phyloP scores from a whole-genome alignment of 2,888 invertebrate species.

The Laspeyria flexula region DNA sequence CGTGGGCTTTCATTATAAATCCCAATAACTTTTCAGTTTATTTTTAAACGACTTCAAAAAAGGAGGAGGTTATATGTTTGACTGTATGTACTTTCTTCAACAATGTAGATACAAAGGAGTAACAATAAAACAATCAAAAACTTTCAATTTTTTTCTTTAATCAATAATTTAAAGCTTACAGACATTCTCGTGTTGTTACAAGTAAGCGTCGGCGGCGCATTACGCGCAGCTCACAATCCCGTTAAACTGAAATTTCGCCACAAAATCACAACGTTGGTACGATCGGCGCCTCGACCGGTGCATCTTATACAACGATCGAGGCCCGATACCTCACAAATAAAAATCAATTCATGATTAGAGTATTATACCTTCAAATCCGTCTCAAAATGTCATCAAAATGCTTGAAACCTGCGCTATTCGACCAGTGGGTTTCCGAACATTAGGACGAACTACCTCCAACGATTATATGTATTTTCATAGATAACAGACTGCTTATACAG shows the following conservation, averaged over 20 bases:
- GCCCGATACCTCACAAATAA: slow-evolving; percentile 46
- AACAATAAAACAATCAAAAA: slow-evolving; percentile 67
- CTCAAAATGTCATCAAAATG: slow-evolving; percentile 54
- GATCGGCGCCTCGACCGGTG: slow-evolving; percentile 48
- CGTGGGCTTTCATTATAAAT: too few species aligned
- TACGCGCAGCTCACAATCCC: slow-evolving; percentile 50
- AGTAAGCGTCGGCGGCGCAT: slow-evolving; percentile 52
- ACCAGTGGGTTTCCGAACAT: slow-evolving; percentile 32
- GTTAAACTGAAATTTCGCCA: slow-evolving; percentile 67
- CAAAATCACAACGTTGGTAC: slow-evolving; percentile 54
- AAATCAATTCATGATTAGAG: slow-evolving; percentile 60
- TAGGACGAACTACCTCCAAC: slow-evolving; percentile 27
- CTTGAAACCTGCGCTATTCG: slow-evolving; percentile 47
- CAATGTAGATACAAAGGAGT: too few species aligned
- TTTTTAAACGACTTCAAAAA: too few species aligned
- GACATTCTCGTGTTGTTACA: slow-evolving; percentile 71
- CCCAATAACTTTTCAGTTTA: too few species aligned
- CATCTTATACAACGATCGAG: slow-evolving; percentile 58
- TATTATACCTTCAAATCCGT: slow-evolving; percentile 53
- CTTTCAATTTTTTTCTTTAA: slow-evolving; percentile 83
- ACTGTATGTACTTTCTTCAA: too few species aligned
- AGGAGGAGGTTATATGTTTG: too few species aligned
- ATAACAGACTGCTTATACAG: slow-evolving; percentile 28
- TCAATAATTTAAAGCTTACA: slow-evolving; percentile 86
- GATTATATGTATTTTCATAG: slow-evolving; percentile 32